Conservation (phyloP, 2,113 vertebrate species). For the Corythaixoides concolor region DNA sequence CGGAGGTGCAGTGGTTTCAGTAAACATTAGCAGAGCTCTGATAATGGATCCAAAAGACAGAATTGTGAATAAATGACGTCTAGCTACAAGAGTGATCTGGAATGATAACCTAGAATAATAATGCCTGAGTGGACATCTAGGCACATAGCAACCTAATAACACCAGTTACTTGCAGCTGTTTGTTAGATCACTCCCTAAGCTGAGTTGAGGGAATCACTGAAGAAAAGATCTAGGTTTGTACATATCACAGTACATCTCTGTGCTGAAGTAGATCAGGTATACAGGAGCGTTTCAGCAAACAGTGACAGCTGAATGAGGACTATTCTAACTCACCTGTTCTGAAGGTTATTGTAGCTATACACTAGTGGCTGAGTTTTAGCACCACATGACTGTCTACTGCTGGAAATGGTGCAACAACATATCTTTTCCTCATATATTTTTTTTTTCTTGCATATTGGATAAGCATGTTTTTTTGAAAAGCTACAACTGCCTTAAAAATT, state of each 20-base stretch:
- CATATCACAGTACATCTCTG: rapidly evolving
- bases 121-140: not conserved
- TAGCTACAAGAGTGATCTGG: not conserved
- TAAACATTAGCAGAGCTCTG: rapidly evolving
- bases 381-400: not conserved
- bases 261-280: not conserved
- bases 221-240: not conserved
- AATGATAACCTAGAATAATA: not conserved
- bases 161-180: rapidly evolving
- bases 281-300: not conserved
- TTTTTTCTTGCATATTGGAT: not conserved
- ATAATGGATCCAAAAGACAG: not conserved
- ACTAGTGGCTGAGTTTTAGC: not conserved
- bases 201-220: not conserved
- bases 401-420: not conserved
- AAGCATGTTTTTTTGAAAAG: not conserved
- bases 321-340: not conserved
- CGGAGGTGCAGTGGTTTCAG: not conserved
- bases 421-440: not conserved
- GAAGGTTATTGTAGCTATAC: not conserved
- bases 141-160: not conserved
- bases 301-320: not conserved
- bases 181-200: not conserved
- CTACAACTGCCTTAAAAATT: not conserved
- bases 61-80: not conserved